Percentiles rank a stretch among this genome's conserved stretches.
Evolutionary conservation across 2,113 vertebrate genomes (phyloP).

Genomic region (Pedetes capensis): DNA sequence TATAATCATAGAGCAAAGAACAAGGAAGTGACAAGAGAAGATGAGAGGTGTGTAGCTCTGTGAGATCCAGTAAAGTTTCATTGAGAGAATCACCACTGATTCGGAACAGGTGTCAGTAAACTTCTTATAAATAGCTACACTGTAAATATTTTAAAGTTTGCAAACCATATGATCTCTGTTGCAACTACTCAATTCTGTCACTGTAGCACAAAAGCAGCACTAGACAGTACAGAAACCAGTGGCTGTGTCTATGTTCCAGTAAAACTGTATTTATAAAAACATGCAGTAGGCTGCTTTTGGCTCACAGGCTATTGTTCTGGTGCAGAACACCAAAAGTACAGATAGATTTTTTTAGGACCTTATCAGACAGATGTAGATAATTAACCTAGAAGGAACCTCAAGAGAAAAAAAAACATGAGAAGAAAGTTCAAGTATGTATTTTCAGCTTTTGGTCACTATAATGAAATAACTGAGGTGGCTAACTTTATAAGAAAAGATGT

Average conservation of each 20-base stretch:
- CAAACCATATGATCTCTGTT: not conserved
- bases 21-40: not conserved
- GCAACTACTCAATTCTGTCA: not conserved
- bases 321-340: not conserved
- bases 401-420: not conserved
- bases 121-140: not conserved
- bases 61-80: not conserved
- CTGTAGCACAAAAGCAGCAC: not conserved
- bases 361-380: not conserved
- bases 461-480: not conserved
- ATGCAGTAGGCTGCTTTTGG: not conserved
- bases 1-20: not conserved
- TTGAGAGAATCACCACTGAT: not conserved
- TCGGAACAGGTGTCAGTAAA: not conserved
- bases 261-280: constrained; percentile 46
- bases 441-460: not conserved
- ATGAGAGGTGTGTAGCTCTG: not conserved
- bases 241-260: not conserved
- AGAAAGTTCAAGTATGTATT: not conserved
- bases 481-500: not conserved
- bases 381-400: not conserved
- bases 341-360: not conserved
- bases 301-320: not conserved
- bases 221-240: not conserved
- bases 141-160: not conserved